Base-by-base conservation (phyloP, 2,888 invertebrate species). In the Orchestes rusci region DNA sequence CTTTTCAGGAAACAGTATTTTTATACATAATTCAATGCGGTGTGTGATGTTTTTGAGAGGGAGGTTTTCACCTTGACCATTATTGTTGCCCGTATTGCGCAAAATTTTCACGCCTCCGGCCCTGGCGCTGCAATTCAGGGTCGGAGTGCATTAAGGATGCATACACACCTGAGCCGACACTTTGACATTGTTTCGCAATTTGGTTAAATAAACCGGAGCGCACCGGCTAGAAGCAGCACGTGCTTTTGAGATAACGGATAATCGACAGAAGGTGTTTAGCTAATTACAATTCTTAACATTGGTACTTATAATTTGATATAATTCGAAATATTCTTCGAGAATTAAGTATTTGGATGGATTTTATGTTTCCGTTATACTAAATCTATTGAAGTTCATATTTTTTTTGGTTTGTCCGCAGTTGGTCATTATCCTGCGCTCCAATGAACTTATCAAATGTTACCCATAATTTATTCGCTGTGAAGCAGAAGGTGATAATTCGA, bases 1-100 rank as follows among this genome's bases (percentile, higher is more conserved):
- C 5, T 17, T 42, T 49, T 45, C 19, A 42, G 49, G 45, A 49
- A 49, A 45, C 50, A 52, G 50, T 55, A 56, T 59, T 61, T 60
- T 58, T 61, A 61, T 60, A 59, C 57, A 55, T 52, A 51, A 46
- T 18, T 29, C 5, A 18, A 7, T 52, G 39, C 45, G 48, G 52
- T 57, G 28, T 41, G 33, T 55, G 57, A 8, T 12, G 18, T 36
- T 60, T 58, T 56, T 53, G 59, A 58, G 55, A 48, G 56, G 61
- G 58, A 59, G 52, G 44, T 38, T 47, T 50, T 59, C 41, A 47
- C 63, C 63, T 63, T 63, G 63, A 60, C 61, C 60, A 58, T 60
- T 53, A 56, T 51, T 39, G 38, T 27, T 36, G 15, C 5, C n/a
- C 16, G 39, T 23, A 23, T 49, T 39, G 41, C 43, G 50, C 39